phyloP scores from a whole-genome alignment of 1,140 invertebrate species.

The Agrypnia vestita region DNA sequence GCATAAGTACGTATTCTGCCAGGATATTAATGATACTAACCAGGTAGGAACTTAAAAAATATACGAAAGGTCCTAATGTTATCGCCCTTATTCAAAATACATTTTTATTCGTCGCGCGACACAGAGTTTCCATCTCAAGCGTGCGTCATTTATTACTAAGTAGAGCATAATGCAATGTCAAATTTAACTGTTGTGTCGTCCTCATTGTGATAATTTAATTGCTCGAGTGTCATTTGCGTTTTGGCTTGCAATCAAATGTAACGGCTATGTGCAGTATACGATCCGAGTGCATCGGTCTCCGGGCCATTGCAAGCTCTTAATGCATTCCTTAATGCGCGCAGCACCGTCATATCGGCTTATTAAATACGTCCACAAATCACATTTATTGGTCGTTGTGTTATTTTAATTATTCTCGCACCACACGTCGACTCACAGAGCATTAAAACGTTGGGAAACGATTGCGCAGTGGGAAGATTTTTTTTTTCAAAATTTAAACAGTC shows the following conservation, averaged over 20 bases:
- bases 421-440: conserved; percentile 1
- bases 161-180: conserved; percentile 37
- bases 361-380: conserved; percentile 54
- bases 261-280: conserved; percentile 41
- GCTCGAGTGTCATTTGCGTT: conserved; percentile 58
- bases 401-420: conserved; percentile 47
- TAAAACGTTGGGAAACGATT: conserved; percentile 11
- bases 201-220: conserved; percentile 42
- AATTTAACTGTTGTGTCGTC: conserved; percentile 37
- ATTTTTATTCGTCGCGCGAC: not conserved
- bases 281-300: conserved; percentile 42
- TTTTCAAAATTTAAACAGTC: not conserved
- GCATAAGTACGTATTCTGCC: no score
- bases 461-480: conserved; percentile 1
- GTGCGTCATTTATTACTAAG: conserved; percentile 38
- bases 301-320: conserved; percentile 55
- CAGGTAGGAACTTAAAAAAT: no score
- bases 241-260: conserved; percentile 58
- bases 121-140: conserved; percentile 23
- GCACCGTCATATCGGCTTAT: conserved; percentile 54
- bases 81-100: no score
- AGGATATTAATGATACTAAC: no score
- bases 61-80: no score
- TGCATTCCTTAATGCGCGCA: conserved; percentile 55
- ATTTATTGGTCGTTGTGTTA: conserved; percentile 49